These are phyloP conservation scores for Campylomormyrus tamandua DNA, from an alignment of 2,113 vertebrate genomes.

Conservation along the genomic window DNA sequence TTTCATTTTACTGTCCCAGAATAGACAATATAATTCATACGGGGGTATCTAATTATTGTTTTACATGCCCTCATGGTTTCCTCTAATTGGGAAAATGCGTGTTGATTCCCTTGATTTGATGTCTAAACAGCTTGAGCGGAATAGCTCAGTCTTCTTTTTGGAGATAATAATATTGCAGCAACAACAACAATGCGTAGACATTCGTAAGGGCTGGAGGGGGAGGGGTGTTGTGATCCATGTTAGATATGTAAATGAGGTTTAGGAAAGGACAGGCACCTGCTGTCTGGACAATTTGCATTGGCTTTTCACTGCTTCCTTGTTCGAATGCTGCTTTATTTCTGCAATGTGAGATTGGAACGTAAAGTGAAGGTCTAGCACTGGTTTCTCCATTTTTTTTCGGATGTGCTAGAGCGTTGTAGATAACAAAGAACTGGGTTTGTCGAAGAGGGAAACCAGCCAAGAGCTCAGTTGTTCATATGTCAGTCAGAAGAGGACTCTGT, in stretches of 20 bases:
- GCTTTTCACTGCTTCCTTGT: conserved; percentile 32
- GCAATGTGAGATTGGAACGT: conserved; percentile 28
- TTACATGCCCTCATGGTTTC: too few species aligned
- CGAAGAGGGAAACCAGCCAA: conserved; percentile 29
- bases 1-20: background rate
- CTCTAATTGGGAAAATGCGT: background rate
- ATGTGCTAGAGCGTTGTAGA: conserved; percentile 27
- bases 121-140: background rate
- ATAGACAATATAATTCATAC: background rate
- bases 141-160: background rate
- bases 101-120: background rate
- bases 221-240: conserved; percentile 35
- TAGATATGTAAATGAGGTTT: conserved; percentile 49
- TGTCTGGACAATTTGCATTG: conserved; percentile 46
- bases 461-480: conserved; percentile 40
- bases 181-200: conserved; percentile 19
- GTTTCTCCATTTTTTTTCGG: conserved; percentile 29
- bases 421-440: conserved; percentile 41
- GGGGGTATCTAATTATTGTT: background rate
- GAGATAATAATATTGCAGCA: background rate
- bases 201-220: conserved; percentile 25
- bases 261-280: conserved; percentile 48
- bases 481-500: conserved; percentile 31
- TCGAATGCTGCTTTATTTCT: conserved; percentile 38
- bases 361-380: conserved; percentile 25